Percentiles rank a stretch among this genome's conserved stretches.
These are phyloP conservation scores for Galerucella pusilla DNA, from an alignment of 2,888 invertebrate species.

Conservation along the genomic window DNA sequence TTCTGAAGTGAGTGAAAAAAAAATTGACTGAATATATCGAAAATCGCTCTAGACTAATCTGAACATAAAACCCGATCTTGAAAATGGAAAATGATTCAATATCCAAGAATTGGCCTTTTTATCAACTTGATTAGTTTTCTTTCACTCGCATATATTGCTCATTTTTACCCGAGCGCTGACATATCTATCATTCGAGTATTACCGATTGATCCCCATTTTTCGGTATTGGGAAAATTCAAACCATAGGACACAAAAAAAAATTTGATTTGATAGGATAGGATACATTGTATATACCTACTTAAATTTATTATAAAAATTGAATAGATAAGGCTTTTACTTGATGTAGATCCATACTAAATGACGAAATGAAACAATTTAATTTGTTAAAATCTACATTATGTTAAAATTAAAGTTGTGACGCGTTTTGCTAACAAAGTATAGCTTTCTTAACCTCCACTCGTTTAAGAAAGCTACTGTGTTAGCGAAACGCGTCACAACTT, in stretches of 20 bases:
- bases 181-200: background rate
- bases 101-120: slow-evolving; percentile 4
- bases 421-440: too few relatives aligned
- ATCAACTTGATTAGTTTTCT: slow-evolving; percentile 13
- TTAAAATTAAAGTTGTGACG: too few relatives aligned
- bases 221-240: background rate
- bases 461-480: too few relatives aligned
- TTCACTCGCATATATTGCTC: slow-evolving; percentile 5
- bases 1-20: background rate
- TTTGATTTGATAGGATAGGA: too few relatives aligned
- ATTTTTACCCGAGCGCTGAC: background rate
- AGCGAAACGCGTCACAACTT: too few relatives aligned
- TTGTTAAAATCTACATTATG: too few relatives aligned
- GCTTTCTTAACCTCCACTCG: too few relatives aligned
- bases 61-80: background rate
- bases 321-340: too few relatives aligned
- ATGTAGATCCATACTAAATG: too few relatives aligned
- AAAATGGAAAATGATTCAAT: slow-evolving; percentile 15
- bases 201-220: background rate
- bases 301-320: too few relatives aligned
- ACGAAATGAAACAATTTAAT: too few relatives aligned
- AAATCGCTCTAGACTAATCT: background rate
- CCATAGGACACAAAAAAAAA: background rate
- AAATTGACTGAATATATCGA: background rate
- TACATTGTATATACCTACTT: too few relatives aligned